These are phyloP conservation scores for Tadarida brasiliensis DNA, from an alignment of 2,797 vertebrate species.

Conservation along the genomic window DNA sequence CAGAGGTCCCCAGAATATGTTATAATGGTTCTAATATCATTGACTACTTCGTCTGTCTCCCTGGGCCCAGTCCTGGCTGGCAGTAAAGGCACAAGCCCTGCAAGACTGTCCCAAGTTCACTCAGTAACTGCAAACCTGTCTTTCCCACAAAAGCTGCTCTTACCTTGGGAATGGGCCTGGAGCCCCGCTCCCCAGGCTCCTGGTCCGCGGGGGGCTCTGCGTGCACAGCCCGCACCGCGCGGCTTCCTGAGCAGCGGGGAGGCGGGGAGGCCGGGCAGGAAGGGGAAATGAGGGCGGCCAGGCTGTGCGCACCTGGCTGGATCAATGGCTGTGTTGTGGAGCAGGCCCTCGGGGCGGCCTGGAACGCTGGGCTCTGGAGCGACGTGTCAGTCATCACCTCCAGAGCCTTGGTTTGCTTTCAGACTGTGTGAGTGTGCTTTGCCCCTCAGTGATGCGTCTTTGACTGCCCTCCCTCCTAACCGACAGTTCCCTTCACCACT, in stretches of 20 bases:
- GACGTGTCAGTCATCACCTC: neutral
- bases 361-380: neutral
- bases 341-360: neutral
- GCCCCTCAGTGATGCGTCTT: conserved; percentile 2
- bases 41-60: neutral
- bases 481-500: neutral
- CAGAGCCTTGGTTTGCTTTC: neutral
- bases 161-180: neutral
- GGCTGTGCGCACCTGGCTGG: conserved; percentile 61
- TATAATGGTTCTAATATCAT: neutral
- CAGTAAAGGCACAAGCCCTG: neutral
- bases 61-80: neutral
- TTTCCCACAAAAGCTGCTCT: conserved; percentile 11
- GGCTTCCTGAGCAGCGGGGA: conserved; percentile 56
- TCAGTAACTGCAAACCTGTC: neutral
- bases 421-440: neutral
- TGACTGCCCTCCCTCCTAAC: neutral
- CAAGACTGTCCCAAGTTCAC: neutral
- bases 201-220: neutral
- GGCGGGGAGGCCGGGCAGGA: neutral
- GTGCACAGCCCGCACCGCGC: neutral
- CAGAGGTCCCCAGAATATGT: neutral
- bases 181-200: neutral
- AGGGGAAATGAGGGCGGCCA: neutral
- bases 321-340: conserved; percentile 65